phyloP scores from a whole-genome alignment of 2,113 vertebrate species.

The Litocranius walleri region DNA sequence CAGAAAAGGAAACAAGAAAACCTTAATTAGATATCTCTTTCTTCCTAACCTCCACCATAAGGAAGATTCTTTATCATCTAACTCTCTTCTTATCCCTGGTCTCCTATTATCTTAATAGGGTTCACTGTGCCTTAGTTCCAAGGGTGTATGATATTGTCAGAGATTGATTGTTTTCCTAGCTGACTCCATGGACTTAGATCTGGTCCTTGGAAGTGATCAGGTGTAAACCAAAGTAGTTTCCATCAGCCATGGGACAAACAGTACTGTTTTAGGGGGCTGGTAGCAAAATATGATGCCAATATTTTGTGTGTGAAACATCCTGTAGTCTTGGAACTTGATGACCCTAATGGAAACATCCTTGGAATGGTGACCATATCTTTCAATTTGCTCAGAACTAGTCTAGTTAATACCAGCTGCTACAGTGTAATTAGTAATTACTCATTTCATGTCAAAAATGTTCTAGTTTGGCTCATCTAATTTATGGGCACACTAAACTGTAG shows the following conservation, averaged over 20 bases:
- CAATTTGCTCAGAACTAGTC: too few relatives aligned
- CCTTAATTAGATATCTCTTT: neutral
- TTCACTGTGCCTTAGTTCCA: neutral
- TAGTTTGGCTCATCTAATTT: neutral
- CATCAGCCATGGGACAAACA: neutral
- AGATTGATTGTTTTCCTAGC: neutral
- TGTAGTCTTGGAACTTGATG: neutral
- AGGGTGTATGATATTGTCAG: neutral
- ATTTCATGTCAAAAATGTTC: neutral
- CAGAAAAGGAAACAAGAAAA: neutral
- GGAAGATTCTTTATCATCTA: neutral
- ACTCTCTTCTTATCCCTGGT: neutral
- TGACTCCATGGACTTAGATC: neutral
- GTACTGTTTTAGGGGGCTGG: neutral
- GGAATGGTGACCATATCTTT: neutral
- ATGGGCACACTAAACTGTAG: neutral
- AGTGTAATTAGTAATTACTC: neutral
- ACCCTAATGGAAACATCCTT: neutral
- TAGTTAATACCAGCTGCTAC: neutral
- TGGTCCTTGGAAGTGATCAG: neutral
- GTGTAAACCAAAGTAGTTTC: neutral
- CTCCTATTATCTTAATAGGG: neutral
- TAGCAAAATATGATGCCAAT: neutral
- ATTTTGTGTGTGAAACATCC: neutral
- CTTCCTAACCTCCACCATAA: neutral